phyloP scores from a whole-genome alignment of 2,888 invertebrate species.

The Ectemnius lituratus region DNA sequence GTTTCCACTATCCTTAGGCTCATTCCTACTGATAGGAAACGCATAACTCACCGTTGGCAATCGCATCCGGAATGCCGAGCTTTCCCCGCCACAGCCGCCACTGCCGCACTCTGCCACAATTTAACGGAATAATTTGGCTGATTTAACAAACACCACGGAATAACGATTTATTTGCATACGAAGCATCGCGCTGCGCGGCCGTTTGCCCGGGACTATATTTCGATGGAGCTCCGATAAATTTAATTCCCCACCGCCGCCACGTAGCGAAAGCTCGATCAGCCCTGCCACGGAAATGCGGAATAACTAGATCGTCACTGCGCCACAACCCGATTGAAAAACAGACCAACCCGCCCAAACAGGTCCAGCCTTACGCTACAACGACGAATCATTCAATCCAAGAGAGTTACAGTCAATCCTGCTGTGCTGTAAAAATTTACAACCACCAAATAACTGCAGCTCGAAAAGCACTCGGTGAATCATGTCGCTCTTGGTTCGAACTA shows the following conservation, averaged over 20 bases:
- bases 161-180: constrained; percentile 62
- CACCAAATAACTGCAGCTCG: no score
- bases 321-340: constrained; percentile 43
- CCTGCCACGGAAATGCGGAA: constrained; percentile 32
- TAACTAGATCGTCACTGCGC: constrained; percentile 37
- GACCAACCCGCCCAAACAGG: no score
- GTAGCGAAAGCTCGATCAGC: constrained; percentile 12
- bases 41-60: constrained; percentile 41
- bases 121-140: constrained; percentile 64
- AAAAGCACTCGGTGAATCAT: no score
- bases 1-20: constrained; percentile 25
- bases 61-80: constrained; percentile 43
- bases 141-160: constrained; percentile 62
- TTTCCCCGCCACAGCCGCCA: constrained; percentile 7
- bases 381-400: no score
- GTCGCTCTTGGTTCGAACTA: no score
- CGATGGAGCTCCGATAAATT: constrained; percentile 54
- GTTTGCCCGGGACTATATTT: constrained; percentile 42
- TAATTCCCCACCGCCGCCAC: constrained; percentile 39
- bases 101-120: constrained; percentile 36
- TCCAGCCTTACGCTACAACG: no score
- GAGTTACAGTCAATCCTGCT: no score
- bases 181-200: constrained; percentile 22
- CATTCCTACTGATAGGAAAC: constrained; percentile 45
- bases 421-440: no score